Base-by-base conservation (phyloP, 2,888 invertebrate species). In the Drosophila falleni region DNA sequence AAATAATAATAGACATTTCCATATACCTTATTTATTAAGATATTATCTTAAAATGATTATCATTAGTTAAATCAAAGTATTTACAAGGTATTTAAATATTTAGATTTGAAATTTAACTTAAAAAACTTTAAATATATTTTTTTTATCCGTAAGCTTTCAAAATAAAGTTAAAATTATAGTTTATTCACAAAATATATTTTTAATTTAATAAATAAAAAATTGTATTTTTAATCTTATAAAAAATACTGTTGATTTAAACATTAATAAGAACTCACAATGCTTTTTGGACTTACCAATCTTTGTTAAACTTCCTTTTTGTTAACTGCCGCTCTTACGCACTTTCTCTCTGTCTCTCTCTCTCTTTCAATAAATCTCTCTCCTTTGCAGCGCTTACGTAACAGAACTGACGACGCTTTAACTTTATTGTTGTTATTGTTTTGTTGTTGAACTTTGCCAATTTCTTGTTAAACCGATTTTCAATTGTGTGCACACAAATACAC, bases 381-480 rank as follows among this genome's bases (percentile, higher is more conserved):
- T 39, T 37, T 46, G 35, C 8, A 31, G n/a, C 44, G 60, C 58
- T 78, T 74, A 71, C 59, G 77, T 71, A 71, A 74, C 59, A 42
- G 39, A 33, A 51, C 47, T 44, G 55, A 26, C 33, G 51, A 42
- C n/a, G 50, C 35, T 60, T 39, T 56, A 37, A 59, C 62, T 62
- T 59, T 59, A 19, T 61, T 47, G 62, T 46, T 58, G 58, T 41
- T 33, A 19, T 42, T 39, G 16, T 42, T 37, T 53, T 56, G 33
- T 5, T 44, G 42, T 42, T 44, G 13, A 41, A 41, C 67, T 61
- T 66, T 71, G 74, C 64, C 74, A 83, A 80, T 69, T 72, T 72
- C 41, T 50, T 49, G 50, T 65, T 58, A 37, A 50, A 70, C 49
- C 29, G 37, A 46, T 74, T 78, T 71, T 49, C 58, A 70, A 54